Conservation (phyloP, 2,888 invertebrate species). For the Camponotus fellah region DNA sequence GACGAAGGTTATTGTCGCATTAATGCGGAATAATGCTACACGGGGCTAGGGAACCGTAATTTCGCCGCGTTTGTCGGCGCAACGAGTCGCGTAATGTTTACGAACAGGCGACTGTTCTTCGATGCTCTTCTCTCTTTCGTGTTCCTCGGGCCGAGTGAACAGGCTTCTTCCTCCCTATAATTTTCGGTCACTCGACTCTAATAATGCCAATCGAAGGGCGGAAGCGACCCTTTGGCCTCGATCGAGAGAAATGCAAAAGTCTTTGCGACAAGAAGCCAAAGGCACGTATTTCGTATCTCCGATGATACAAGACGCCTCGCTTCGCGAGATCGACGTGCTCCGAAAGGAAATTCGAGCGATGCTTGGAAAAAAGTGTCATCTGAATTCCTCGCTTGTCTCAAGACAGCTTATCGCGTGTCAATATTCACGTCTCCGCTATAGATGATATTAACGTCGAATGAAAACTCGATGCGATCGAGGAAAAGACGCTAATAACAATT, state of each 20-base stretch:
- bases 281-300: constrained; percentile 54
- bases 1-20: constrained; percentile 22
- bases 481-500: neutral
- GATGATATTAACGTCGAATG: neutral
- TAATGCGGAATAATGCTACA: constrained; percentile 20
- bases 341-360: constrained; percentile 55
- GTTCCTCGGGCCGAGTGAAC: neutral
- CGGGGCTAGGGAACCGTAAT: neutral
- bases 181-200: constrained; percentile 39
- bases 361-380: constrained; percentile 40
- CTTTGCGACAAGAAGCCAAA: constrained; percentile 29
- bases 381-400: constrained; percentile 44
- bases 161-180: neutral
- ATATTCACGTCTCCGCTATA: constrained; percentile 10
- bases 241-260: constrained; percentile 24
- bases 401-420: constrained; percentile 35
- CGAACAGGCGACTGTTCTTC: neutral
- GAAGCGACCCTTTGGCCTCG: constrained; percentile 1
- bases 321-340: constrained; percentile 47
- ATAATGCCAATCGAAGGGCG: constrained; percentile 9
- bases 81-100: constrained; percentile 19
- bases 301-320: constrained; percentile 25
- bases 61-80: constrained; percentile 20
- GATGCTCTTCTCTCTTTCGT: too few relatives aligned
- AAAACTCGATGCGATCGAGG: constrained; percentile 13